Conservation (phyloP, 2,113 vertebrate genomes). For the Urocolius indicus region DNA sequence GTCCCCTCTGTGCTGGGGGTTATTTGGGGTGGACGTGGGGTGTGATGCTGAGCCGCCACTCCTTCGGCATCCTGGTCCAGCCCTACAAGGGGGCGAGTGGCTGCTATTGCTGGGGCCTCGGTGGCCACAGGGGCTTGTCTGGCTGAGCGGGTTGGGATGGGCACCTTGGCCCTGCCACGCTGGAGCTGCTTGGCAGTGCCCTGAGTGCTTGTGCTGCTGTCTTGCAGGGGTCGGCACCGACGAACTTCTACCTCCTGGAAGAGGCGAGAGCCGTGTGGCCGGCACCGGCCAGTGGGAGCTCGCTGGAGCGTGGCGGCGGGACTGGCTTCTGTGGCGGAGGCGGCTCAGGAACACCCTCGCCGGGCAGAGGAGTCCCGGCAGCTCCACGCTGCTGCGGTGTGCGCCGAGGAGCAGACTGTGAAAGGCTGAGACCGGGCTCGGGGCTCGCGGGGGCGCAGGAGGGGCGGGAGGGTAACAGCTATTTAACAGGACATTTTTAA, state of each 20-base stretch:
- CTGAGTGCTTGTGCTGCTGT: background rate
- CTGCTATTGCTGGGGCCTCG: background rate
- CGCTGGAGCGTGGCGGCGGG: too few species aligned
- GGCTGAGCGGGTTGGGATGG: accelerated
- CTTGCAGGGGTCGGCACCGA: constrained; percentile 57
- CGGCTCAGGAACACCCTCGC: too few species aligned
- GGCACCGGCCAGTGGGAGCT: background rate
- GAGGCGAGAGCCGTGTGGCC: background rate
- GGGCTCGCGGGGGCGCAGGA: constrained; percentile 68
- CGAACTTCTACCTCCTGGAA: constrained; percentile 68
- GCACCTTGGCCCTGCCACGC: accelerated
- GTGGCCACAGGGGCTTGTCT: accelerated
- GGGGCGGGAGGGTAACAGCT: constrained; percentile 59
- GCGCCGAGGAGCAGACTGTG: constrained; percentile 77
- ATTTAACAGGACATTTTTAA: constrained; percentile 82
- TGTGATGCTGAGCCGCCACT: background rate
- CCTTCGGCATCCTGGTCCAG: background rate
- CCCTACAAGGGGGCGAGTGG: accelerated
- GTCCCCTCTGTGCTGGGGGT: background rate
- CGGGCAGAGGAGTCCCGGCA: background rate
- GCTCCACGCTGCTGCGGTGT: background rate
- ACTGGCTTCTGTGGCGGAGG: too few species aligned
- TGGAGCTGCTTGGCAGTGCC: background rate
- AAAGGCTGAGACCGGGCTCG: constrained; percentile 71
- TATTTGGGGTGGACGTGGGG: background rate